phyloP scores from a whole-genome alignment of 1,140 invertebrate species.

The Drosophila saltans region DNA sequence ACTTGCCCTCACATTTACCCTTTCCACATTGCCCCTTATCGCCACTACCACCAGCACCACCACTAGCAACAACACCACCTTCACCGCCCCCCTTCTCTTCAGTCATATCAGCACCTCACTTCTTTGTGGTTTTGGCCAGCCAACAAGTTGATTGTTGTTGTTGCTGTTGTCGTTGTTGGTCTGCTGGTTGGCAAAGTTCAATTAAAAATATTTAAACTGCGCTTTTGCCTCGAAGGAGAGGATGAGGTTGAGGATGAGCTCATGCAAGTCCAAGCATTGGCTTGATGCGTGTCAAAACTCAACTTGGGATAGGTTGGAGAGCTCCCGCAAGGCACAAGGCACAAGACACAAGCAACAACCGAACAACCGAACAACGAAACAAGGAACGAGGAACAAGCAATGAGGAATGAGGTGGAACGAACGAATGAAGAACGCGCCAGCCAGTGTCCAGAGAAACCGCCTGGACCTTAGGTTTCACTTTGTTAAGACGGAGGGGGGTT shows the following conservation, averaged over 20 bases:
- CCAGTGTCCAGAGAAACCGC: not conserved
- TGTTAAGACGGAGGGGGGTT: not conserved
- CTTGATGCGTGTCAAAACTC: slow-evolving; percentile 71
- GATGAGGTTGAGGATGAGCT: slow-evolving; percentile 24
- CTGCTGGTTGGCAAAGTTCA: slow-evolving; percentile 69
- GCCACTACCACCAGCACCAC: slow-evolving; percentile 5
- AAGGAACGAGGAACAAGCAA: slow-evolving; percentile 9
- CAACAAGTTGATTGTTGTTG: slow-evolving; percentile 42
- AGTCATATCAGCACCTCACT: not conserved
- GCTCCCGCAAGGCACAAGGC: slow-evolving; percentile 67
- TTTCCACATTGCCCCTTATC: no score
- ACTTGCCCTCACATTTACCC: not conserved
- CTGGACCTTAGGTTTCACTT: slow-evolving; percentile 10
- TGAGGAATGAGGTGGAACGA: not conserved
- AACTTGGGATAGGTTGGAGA: slow-evolving; percentile 80
- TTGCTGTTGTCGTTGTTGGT: slow-evolving; percentile 22
- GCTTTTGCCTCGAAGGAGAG: slow-evolving; percentile 24
- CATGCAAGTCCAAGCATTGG: slow-evolving; percentile 36
- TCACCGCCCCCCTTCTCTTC: not conserved
- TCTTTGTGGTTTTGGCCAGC: slow-evolving; percentile 41
- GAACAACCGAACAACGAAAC: slow-evolving; percentile 32
- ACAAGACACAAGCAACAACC: slow-evolving; percentile 39
- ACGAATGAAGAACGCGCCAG: not conserved
- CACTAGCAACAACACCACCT: slow-evolving; percentile 19
- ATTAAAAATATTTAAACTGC: slow-evolving; percentile 78